phyloP scores from a whole-genome alignment of 2,888 invertebrate genomes.

The Lobophora halterata region DNA sequence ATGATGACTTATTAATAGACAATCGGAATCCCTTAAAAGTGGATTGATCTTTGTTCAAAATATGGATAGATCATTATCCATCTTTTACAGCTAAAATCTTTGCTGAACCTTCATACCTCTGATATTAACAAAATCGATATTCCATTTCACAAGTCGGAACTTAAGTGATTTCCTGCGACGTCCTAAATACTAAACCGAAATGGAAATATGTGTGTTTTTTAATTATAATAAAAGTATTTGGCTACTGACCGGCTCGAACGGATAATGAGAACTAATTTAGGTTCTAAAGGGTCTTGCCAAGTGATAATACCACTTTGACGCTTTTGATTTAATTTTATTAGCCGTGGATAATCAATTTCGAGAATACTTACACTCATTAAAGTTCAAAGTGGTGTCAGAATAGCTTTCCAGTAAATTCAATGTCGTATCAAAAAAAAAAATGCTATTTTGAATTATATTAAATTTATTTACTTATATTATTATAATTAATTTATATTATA shows the following conservation, averaged over 20 bases:
- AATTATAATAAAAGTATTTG: slow-evolving; percentile 31
- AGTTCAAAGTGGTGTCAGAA: too few species aligned
- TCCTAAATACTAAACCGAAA: slow-evolving; percentile 44
- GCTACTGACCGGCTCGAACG: slow-evolving; percentile 23
- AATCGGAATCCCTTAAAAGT: too few species aligned
- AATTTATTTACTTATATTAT: too few species aligned
- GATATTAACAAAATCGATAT: slow-evolving; percentile 27
- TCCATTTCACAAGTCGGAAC: slow-evolving; percentile 11
- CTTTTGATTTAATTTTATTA: not conserved
- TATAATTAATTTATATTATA: too few species aligned
- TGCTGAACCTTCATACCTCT: slow-evolving; percentile 11
- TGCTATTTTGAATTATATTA: too few species aligned
- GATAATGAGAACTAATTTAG: slow-evolving; percentile 13
- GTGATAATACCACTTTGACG: slow-evolving; percentile 5
- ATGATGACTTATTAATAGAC: too few species aligned
- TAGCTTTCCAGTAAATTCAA: too few species aligned
- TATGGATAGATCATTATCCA: too few species aligned
- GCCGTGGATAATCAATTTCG: too few species aligned
- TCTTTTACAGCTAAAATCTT: too few species aligned
- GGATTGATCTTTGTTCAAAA: too few species aligned
- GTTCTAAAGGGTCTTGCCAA: slow-evolving; percentile 4
- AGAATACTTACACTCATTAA: too few species aligned
- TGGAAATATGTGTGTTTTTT: slow-evolving; percentile 34
- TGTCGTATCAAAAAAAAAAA: slow-evolving; percentile 6
- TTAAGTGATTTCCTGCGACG: slow-evolving; percentile 2